phyloP scores from a whole-genome alignment of 2,797 vertebrate species.

The Channa striata region DNA sequence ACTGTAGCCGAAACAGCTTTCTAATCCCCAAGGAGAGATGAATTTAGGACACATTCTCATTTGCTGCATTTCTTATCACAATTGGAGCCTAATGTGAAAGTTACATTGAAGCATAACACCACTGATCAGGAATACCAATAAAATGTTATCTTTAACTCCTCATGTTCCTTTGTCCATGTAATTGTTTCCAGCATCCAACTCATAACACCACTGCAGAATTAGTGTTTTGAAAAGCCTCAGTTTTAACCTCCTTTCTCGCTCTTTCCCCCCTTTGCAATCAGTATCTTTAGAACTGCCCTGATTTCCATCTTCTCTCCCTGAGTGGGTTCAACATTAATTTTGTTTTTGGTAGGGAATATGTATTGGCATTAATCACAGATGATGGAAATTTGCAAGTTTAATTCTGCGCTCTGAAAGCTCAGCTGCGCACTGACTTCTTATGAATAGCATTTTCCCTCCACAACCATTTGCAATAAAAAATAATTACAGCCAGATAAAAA shows the following conservation, averaged over 20 bases:
- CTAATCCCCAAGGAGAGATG: slow-evolving; percentile 61
- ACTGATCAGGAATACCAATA: slow-evolving; percentile 68
- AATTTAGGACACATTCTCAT: slow-evolving; percentile 71
- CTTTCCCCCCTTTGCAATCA: slow-evolving; percentile 39
- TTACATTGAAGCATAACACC: slow-evolving; percentile 52
- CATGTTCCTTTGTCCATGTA: slow-evolving; percentile 54
- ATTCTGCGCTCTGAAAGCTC: slow-evolving; percentile 69
- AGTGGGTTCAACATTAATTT: slow-evolving; percentile 64
- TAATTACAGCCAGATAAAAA: slow-evolving; percentile 62
- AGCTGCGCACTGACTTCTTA: slow-evolving; percentile 54
- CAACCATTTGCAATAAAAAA: slow-evolving; percentile 61
- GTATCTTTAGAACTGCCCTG: slow-evolving; percentile 60
- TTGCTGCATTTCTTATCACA: slow-evolving; percentile 58
- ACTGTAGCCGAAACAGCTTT: slow-evolving; percentile 48
- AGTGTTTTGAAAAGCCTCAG: slow-evolving; percentile 45
- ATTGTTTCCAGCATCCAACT: slow-evolving; percentile 55
- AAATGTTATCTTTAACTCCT: slow-evolving; percentile 42
- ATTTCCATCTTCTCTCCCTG: slow-evolving; percentile 67
- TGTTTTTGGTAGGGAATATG: slow-evolving; percentile 61
- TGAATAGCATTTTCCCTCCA: slow-evolving; percentile 21
- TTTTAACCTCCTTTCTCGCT: slow-evolving; percentile 40
- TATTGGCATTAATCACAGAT: slow-evolving; percentile 73
- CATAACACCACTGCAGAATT: slow-evolving; percentile 43
- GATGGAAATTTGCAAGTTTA: slow-evolving; percentile 74
- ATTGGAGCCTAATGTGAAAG: slow-evolving; percentile 63